Evolutionary conservation across 2,888 invertebrate genomes (phyloP).

Genomic region (Chydorus sphaericus): DNA sequence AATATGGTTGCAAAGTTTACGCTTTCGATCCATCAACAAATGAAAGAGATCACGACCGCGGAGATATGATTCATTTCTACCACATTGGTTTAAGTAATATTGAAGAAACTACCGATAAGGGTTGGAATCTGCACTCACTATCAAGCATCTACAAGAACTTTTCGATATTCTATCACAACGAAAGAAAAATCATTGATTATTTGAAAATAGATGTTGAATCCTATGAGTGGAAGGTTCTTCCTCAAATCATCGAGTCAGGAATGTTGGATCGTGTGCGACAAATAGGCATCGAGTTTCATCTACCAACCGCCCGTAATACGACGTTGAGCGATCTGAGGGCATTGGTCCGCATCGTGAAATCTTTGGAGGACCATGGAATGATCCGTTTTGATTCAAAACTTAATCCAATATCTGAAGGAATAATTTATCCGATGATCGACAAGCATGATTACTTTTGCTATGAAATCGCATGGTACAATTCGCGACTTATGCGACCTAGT

Average conservation of each 20-base stretch:
- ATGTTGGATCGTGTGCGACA: background rate
- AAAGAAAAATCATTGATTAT: background rate
- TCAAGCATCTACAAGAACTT: background rate
- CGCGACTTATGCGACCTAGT: background rate
- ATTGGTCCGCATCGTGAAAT: background rate
- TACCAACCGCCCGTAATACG: background rate
- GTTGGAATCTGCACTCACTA: background rate
- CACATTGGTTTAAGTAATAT: background rate
- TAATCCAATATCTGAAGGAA: background rate
- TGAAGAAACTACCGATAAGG: background rate
- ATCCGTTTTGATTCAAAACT: background rate
- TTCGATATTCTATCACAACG: background rate
- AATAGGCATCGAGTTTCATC: background rate
- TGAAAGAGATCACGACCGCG: background rate
- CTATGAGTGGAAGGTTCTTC: background rate
- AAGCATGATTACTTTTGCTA: background rate
- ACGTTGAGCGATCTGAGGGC: too few species aligned
- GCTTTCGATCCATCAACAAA: conserved; percentile 11
- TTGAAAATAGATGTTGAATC: background rate
- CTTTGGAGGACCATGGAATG: background rate
- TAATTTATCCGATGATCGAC: background rate
- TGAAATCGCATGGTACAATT: conserved; percentile 4
- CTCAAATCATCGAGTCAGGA: background rate
- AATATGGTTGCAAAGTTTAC: conserved; percentile 8
- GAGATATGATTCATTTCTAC: background rate